Evolutionary conservation across 1,140 invertebrate genomes (phyloP), one percentile per base, ranked within the genome.

Genomic region (Epicauta chinensis): DNA sequence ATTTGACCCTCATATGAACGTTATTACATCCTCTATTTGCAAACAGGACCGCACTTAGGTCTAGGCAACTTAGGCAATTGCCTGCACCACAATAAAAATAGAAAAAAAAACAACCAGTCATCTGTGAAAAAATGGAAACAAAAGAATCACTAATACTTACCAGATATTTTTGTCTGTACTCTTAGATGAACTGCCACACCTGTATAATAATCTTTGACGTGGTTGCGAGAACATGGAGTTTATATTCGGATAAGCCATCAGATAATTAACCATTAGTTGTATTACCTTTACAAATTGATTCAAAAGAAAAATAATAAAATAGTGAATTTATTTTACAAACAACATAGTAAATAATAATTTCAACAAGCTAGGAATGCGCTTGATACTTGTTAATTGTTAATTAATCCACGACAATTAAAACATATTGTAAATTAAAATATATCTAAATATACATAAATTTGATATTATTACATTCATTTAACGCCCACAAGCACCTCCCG

Each of bases 181-280:
- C n/a, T n/a, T n/a, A n/a, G n/a, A n/a, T n/a, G n/a, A n/a, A n/a
- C n/a, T n/a, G n/a, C n/a, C n/a, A n/a, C n/a, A n/a, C n/a, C n/a
- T n/a, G n/a, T n/a, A n/a, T n/a, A n/a, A n/a, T n/a, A n/a, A n/a
- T n/a, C 43, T 88, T 88, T 43, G 82, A 89, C 64, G 80, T 81
- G 51, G 69, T 75, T 9, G 75, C 77, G 30, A 77, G 69, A 63
- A 87, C 83, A 0, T 83, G 84, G 80, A 77, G 77, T n/a, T 68
- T 89, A 31, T 89, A 87, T 55, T 75, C 81, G 2, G 81, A 84
- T 52, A 84, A 83, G 61, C 84, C 86, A 17, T 75, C 72, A 36
- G 69, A 61, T 13, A 79, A 73, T 41, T 74, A 81, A 23, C 83
- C 84, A 0, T 67, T 87, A 29, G 72, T 83, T 37, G 77, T 82